Evolutionary conservation across 2,113 vertebrate species (phyloP).

Genomic region (Centrocercus urophasianus): DNA sequence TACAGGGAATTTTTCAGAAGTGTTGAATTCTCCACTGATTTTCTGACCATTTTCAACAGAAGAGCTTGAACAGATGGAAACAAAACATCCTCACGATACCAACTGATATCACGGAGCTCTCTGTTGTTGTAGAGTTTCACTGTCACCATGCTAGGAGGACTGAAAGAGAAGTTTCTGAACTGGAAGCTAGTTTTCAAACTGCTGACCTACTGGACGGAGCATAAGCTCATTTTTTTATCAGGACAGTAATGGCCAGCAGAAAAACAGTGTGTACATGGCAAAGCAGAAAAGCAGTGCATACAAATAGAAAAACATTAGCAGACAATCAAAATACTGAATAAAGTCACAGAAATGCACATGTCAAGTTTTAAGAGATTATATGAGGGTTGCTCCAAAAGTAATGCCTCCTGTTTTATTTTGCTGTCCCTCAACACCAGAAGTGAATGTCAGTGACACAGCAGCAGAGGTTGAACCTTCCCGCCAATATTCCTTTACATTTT

Average conservation of each 20-base stretch:
- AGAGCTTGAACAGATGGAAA: not conserved
- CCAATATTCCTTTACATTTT: no score
- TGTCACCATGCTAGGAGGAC: accelerated
- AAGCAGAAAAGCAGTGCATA: not conserved
- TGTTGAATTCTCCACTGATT: not conserved
- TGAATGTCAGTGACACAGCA: no score
- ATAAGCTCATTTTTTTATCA: not conserved
- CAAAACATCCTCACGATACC: not conserved
- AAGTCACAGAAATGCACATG: not conserved
- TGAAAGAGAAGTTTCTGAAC: not conserved
- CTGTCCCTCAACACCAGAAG: no score
- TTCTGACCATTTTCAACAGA: not conserved
- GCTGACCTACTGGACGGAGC: not conserved
- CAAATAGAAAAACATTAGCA: not conserved
- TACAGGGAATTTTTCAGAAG: not conserved
- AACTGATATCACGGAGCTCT: not conserved
- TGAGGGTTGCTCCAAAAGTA: no score
- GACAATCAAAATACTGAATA: not conserved
- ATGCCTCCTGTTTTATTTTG: no score
- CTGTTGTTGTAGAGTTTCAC: not conserved
- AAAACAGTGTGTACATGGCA: not conserved
- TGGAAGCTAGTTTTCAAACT: not conserved
- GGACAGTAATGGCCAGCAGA: not conserved
- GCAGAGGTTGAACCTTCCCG: no score
- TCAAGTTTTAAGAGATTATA: not conserved